phyloP scores from a whole-genome alignment of 2,888 invertebrate genomes.

The Hanleya hanleyi region DNA sequence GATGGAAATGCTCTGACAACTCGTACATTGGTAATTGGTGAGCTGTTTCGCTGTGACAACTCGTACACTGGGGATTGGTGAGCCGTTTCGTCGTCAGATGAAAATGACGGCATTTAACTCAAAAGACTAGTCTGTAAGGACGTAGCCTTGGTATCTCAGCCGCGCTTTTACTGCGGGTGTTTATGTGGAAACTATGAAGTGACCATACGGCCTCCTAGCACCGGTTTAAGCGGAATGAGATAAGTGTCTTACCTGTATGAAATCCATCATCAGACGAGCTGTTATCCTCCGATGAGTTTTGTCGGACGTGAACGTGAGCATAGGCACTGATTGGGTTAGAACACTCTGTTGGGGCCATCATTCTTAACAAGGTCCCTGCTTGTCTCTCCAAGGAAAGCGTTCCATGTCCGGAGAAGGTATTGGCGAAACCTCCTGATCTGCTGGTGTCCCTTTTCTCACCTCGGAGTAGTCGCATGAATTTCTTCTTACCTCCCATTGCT shows the following conservation, averaged over 20 bases:
- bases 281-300: neutral
- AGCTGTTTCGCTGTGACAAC: too few relatives aligned
- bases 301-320: neutral
- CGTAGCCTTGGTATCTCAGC: too few relatives aligned
- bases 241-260: neutral
- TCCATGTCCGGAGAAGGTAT: neutral
- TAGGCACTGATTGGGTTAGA: constrained; percentile 3
- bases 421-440: neutral
- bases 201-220: too few relatives aligned
- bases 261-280: constrained; percentile 3
- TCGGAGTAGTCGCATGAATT: neutral
- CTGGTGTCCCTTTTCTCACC: neutral
- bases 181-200: too few relatives aligned
- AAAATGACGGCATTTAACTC: too few relatives aligned
- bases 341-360: neutral
- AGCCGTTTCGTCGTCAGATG: too few relatives aligned
- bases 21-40: too few relatives aligned
- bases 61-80: too few relatives aligned
- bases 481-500: constrained; percentile 1
- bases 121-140: too few relatives aligned
- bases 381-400: neutral
- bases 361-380: neutral
- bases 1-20: too few relatives aligned
- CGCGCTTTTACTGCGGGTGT: too few relatives aligned
- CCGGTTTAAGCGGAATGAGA: too few relatives aligned